A percentile compares a stretch with the other conserved stretches of the same genome.
Conservation (phyloP, 2,113 vertebrate species). For the Emydura subglobosa region DNA sequence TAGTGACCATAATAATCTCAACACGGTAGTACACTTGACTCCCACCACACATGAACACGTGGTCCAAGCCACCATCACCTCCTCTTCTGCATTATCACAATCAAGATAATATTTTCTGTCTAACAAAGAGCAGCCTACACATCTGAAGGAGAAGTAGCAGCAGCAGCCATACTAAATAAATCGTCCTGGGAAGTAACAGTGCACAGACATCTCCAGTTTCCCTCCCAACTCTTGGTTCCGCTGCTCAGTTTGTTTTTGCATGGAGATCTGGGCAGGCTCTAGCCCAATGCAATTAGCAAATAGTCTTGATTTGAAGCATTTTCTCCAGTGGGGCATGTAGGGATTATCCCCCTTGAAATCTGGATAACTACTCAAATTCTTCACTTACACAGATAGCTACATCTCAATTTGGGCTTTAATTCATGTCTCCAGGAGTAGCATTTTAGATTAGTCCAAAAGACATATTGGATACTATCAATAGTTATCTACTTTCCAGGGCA, state of each 20-base stretch:
- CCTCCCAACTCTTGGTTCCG: not conserved
- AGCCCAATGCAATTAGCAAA: not conserved
- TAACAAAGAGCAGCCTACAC: not conserved
- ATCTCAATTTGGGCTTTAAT: not conserved
- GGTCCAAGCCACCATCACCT: not conserved
- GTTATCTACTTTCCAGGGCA: not conserved
- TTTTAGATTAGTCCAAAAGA: not conserved
- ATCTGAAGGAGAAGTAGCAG: not conserved
- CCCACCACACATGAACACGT: not conserved
- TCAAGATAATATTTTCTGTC: not conserved
- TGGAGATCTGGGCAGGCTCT: not conserved
- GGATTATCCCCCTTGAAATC: not conserved
- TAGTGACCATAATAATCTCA: not conserved
- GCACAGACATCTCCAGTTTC: not conserved
- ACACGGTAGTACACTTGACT: accelerated
- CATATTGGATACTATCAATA: not conserved
- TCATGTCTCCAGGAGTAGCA: not conserved
- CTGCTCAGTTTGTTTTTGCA: not conserved
- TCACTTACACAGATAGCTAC: not conserved
- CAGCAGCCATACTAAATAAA: not conserved
- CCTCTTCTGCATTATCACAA: not conserved
- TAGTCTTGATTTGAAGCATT: not conserved
- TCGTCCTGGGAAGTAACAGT: not conserved
- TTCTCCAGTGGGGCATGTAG: not conserved
- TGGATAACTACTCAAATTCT: not conserved